These are phyloP conservation scores for Alectura lathami DNA, from an alignment of 2,113 vertebrate genomes.

Conservation along the genomic window DNA sequence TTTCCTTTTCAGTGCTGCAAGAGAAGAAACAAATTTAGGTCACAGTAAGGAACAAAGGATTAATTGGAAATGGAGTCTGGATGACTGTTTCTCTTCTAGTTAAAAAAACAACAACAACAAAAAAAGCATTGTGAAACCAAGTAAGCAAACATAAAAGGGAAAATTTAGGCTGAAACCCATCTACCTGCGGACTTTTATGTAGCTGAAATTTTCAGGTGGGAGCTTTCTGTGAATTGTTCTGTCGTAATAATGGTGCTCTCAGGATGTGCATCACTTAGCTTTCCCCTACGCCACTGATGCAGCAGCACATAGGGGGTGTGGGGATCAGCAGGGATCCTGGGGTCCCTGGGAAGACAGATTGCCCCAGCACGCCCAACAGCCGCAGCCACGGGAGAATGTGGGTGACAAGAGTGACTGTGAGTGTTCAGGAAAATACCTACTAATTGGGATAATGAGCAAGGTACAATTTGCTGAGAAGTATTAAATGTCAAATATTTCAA, in stretches of 20 bases:
- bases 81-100: background rate
- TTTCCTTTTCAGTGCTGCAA: background rate
- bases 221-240: background rate
- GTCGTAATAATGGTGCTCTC: background rate
- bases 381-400: background rate
- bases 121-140: background rate
- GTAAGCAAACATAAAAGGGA: background rate
- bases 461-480: background rate
- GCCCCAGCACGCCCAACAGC: background rate
- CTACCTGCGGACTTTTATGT: background rate
- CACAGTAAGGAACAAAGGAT: background rate
- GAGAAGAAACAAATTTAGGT: slow-evolving; percentile 7
- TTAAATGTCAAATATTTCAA: background rate
- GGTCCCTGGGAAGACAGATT: background rate
- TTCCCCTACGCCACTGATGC: rapidly evolving
- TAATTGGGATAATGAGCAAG: background rate
- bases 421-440: background rate
- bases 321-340: background rate
- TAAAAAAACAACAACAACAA: background rate
- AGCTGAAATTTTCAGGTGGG: background rate
- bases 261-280: background rate
- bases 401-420: background rate
- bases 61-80: background rate
- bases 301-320: background rate
- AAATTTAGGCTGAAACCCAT: background rate